Evolutionary conservation across 2,113 vertebrate genomes (phyloP).

Genomic region (Acinonyx jubatus): DNA sequence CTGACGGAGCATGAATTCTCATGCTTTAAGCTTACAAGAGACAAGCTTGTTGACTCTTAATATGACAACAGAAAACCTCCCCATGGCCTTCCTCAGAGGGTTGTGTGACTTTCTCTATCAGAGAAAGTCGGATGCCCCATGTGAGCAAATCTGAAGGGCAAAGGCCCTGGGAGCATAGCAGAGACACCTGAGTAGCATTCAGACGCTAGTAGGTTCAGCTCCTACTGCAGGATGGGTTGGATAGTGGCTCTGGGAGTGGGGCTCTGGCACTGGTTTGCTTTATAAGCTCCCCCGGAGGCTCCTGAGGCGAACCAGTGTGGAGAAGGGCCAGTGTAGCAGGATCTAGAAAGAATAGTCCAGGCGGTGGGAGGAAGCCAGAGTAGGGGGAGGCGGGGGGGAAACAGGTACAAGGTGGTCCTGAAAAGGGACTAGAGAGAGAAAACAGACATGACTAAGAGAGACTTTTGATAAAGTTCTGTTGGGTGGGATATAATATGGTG

Average conservation of each 20-base stretch:
- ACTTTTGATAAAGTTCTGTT: background rate
- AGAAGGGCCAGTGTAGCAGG: background rate
- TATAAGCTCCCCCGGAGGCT: background rate
- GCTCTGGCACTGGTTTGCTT: background rate
- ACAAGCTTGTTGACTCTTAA: background rate
- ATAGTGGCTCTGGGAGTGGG: background rate
- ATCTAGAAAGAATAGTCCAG: background rate
- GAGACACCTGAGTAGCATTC: background rate
- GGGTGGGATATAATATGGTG: background rate
- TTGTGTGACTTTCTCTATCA: too few species aligned
- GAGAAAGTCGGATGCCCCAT: background rate
- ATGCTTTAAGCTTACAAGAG: background rate
- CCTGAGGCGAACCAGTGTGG: background rate
- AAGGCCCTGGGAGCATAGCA: background rate
- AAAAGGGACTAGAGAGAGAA: background rate
- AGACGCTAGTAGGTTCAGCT: background rate
- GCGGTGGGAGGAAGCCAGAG: background rate
- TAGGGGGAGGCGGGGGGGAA: background rate
- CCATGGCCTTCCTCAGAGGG: background rate
- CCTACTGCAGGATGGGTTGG: background rate
- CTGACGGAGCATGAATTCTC: background rate
- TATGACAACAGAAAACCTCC: background rate
- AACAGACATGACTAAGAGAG: background rate
- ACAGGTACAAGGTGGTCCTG: background rate
- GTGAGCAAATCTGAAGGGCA: background rate